These are phyloP conservation scores for Clupea harengus DNA, from an alignment of 2,113 vertebrate species.

Conservation along the genomic window DNA sequence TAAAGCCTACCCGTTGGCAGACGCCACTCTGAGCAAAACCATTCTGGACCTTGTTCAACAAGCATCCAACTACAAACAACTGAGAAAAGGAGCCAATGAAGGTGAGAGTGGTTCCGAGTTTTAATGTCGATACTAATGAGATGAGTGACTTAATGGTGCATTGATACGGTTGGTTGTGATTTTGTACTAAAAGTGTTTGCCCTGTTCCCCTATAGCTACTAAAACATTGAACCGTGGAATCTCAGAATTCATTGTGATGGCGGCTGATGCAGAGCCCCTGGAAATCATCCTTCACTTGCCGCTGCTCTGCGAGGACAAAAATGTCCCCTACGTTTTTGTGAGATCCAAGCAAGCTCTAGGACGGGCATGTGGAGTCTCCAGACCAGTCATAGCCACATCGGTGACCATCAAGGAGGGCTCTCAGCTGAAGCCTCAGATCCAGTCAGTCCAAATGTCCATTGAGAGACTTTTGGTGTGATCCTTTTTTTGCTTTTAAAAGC, in stretches of 20 bases:
- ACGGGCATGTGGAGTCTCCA: slow-evolving; percentile 89
- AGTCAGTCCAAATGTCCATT: slow-evolving; percentile 91
- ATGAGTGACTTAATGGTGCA: too few species aligned
- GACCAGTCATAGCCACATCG: slow-evolving; percentile 92
- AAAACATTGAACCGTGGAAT: slow-evolving; percentile 97
- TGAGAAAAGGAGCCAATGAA: slow-evolving; percentile 96
- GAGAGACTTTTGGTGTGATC: slow-evolving; percentile 93
- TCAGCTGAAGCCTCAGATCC: slow-evolving; percentile 96
- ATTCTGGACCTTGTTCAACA: slow-evolving; percentile 95
- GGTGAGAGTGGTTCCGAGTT: slow-evolving; percentile 62
- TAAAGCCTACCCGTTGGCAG: slow-evolving; percentile 95
- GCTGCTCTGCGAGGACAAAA: slow-evolving; percentile 94
- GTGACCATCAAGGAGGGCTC: slow-evolving; percentile 97
- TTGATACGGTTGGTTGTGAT: background rate
- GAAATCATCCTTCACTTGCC: slow-evolving; percentile 97
- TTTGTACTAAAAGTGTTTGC: background rate
- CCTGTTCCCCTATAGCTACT: slow-evolving; percentile 77
- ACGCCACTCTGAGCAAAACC: slow-evolving; percentile 94
- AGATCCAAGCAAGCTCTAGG: slow-evolving; percentile 96
- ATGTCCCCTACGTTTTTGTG: slow-evolving; percentile 94
- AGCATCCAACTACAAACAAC: slow-evolving; percentile 93
- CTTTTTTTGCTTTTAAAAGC: background rate
- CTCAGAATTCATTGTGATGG: slow-evolving; percentile 97
- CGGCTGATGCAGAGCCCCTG: slow-evolving; percentile 91
- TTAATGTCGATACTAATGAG: background rate